phyloP scores from a whole-genome alignment of 2,888 invertebrate genomes.

The Drosophila algonquin region DNA sequence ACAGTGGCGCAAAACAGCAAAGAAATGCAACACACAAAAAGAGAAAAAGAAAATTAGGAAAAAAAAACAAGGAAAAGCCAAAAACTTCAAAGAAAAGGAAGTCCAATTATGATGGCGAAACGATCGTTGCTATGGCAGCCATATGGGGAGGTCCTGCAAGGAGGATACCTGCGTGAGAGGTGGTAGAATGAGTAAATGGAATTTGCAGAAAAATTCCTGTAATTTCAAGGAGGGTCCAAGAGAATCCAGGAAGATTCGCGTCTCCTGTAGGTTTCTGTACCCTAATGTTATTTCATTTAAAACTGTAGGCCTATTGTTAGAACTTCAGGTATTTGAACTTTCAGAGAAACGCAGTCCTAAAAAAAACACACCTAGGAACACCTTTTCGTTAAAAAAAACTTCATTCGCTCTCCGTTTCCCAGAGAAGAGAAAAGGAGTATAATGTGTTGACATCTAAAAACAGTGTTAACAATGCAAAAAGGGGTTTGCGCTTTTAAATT shows the following conservation, averaged over 20 bases:
- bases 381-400: not conserved
- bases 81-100: not conserved
- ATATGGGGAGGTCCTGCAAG: not conserved
- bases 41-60: not conserved
- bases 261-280: no score
- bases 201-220: not conserved
- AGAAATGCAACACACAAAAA: slow-evolving; percentile 5
- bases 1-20: slow-evolving; percentile 28
- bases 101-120: not conserved
- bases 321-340: no score
- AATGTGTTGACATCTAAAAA: not conserved
- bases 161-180: not conserved
- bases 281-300: not conserved
- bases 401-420: not conserved
- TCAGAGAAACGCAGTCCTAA: no score
- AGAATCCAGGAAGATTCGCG: not conserved
- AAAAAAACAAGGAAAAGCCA: not conserved
- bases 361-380: not conserved
- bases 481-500: not conserved
- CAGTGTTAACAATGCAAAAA: not conserved
- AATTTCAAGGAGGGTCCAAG: not conserved
- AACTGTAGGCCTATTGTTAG: no score
- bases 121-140: not conserved
- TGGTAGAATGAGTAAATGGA: no score
- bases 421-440: not conserved